Conservation (phyloP, 2,797 vertebrate genomes). For the Echeneis naucrates region DNA sequence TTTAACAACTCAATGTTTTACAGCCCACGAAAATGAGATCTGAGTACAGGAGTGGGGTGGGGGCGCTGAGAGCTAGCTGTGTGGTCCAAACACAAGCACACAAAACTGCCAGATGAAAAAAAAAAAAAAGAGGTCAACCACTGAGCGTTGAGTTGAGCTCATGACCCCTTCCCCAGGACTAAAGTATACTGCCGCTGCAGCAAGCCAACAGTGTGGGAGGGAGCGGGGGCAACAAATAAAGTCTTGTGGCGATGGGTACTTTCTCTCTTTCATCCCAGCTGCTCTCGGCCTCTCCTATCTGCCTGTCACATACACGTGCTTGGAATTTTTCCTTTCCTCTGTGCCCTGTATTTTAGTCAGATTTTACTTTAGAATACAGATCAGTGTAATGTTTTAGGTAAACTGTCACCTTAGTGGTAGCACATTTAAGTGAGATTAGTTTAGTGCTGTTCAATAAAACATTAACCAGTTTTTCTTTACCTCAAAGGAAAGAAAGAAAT, state of each 20-base stretch:
- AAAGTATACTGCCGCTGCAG: constrained; percentile 34
- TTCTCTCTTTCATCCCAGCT: constrained; percentile 10
- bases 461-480: constrained; percentile 22
- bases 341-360: not conserved
- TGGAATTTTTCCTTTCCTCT: no score
- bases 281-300: not conserved
- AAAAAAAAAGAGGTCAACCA: constrained; percentile 46
- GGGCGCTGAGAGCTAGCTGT: constrained; percentile 30
- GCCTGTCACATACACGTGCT: constrained; percentile 3
- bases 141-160: constrained; percentile 57
- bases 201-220: constrained; percentile 13
- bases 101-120: constrained; percentile 25
- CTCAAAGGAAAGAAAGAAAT: constrained; percentile 8
- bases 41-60: constrained; percentile 63
- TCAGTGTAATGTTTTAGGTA: not conserved
- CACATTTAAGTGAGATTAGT: not conserved
- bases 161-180: constrained; percentile 51
- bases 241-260: constrained; percentile 24
- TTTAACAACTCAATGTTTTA: constrained; percentile 87
- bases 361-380: not conserved
- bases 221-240: constrained; percentile 55
- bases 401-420: not conserved
- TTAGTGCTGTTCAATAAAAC: constrained; percentile 24
- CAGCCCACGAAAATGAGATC: constrained; percentile 82
- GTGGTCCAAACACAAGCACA: constrained; percentile 41